A percentile compares a stretch with the other conserved stretches of the same genome.
Evolutionary conservation across 2,113 vertebrate species (phyloP).

Genomic region (Microtus montanus): DNA sequence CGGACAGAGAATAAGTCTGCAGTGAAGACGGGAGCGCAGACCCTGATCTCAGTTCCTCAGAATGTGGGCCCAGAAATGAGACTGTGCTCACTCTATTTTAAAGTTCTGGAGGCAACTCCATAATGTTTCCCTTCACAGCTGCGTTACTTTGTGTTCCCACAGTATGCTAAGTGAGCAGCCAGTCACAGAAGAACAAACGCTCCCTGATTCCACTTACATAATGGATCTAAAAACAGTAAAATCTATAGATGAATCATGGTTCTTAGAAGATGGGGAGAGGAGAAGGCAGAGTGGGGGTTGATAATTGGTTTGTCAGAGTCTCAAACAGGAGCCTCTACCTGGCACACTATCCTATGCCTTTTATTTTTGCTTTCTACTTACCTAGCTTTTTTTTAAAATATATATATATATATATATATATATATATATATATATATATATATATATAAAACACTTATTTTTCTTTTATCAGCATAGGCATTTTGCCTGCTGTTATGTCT

Average conservation of each 20-base stretch:
- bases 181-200: constrained; percentile 12
- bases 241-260: background rate
- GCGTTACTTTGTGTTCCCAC: constrained; percentile 3
- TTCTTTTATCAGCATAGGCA: background rate
- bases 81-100: constrained; percentile 32
- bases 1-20: background rate
- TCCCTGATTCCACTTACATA: background rate
- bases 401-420: background rate
- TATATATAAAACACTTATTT: background rate
- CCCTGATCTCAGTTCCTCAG: background rate
- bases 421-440: too few species aligned
- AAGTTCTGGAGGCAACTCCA: background rate
- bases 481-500: background rate
- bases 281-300: background rate
- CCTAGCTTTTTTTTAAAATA: background rate
- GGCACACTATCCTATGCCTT: background rate
- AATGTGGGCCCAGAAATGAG: background rate
- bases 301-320: background rate
- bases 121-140: constrained; percentile 30
- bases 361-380: background rate
- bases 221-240: background rate
- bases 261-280: background rate
- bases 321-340: background rate
- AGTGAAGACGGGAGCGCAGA: background rate
- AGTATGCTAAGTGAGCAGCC: constrained; percentile 39